Base-by-base conservation (phyloP, 2,888 invertebrate species). In the Ennomos fuscantarius region DNA sequence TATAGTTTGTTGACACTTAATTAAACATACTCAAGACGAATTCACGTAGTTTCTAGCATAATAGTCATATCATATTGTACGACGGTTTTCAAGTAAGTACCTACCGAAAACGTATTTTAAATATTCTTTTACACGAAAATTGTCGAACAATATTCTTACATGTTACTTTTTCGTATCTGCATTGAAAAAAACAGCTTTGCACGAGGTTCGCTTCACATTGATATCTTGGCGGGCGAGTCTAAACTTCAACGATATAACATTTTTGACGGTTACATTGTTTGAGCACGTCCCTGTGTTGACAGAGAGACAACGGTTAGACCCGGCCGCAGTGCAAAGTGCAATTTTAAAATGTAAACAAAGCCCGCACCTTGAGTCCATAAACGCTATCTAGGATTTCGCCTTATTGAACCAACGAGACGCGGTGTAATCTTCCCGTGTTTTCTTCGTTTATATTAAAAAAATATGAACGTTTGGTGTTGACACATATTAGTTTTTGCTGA, bases 281-380 rank as follows among this genome's bases (percentile, higher is more conserved):
- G 84, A 84, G 79, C 83, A 87, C 78, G 84, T 79, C 78, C 73
- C 79, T 62, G 71, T 79, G 87, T 86, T 84, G 84, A 83, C 84
- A 84, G 82, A 82, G 84, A 86, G 82, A 84, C 81, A 76, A 72
- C 76, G 83, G 81, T 78, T 76, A 86, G 80, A 81, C 81, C 80
- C 74, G 73, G 82, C 80, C 82, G 80, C 84, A 82, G 84, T 87
- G 89, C 87, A 90, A 89, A 90, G 90, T 89, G 91, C 90, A 91
- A 92, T 91, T 92, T 91, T 87, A 86, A 88, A 90, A 87, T 84
- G 89, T 89, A 91, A 91, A 91, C 89, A 91, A 85, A 86, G 82
- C 83, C 81, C 79, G 84, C 84, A 86, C 86, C 89, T 88, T 79
- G 77, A 78, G 80, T 84, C 81, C 78, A 84, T 86, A 87, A 88